Percentiles rank a stretch among this genome's conserved stretches.
Evolutionary conservation across 2,113 vertebrate genomes (phyloP).

Genomic region (Tauraco erythrolophus): DNA sequence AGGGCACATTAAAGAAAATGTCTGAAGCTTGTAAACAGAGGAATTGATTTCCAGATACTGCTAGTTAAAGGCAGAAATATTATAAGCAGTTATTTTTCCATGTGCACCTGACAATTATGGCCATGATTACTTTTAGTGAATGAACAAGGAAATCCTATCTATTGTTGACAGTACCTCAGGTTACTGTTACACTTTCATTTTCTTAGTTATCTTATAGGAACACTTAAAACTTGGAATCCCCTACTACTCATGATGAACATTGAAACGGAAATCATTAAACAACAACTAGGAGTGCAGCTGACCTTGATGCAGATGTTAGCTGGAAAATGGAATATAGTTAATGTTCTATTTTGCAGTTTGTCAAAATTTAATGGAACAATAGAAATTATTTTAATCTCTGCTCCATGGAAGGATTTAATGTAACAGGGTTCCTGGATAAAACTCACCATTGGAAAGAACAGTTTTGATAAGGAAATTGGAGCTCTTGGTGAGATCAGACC

Average conservation of each 20-base stretch:
- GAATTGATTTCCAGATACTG: background rate
- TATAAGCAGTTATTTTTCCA: background rate
- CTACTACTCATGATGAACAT: background rate
- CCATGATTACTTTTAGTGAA: background rate
- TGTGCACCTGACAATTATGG: background rate
- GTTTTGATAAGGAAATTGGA: background rate
- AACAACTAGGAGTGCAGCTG: background rate
- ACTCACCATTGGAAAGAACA: background rate
- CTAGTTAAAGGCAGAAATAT: background rate
- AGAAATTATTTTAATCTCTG: background rate
- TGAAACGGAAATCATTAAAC: background rate
- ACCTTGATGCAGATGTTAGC: background rate
- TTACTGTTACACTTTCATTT: background rate
- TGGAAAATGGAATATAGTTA: background rate
- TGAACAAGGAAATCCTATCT: background rate
- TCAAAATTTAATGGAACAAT: rapidly evolving
- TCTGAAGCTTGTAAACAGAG: background rate
- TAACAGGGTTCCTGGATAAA: background rate
- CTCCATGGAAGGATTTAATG: background rate
- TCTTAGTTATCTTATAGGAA: background rate
- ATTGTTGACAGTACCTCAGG: background rate
- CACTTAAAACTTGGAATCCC: background rate
- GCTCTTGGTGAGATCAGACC: background rate
- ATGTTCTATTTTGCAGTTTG: background rate
- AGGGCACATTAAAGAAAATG: background rate